phyloP scores from a whole-genome alignment of 1,140 invertebrate species.

The Lasaia peninsularis region DNA sequence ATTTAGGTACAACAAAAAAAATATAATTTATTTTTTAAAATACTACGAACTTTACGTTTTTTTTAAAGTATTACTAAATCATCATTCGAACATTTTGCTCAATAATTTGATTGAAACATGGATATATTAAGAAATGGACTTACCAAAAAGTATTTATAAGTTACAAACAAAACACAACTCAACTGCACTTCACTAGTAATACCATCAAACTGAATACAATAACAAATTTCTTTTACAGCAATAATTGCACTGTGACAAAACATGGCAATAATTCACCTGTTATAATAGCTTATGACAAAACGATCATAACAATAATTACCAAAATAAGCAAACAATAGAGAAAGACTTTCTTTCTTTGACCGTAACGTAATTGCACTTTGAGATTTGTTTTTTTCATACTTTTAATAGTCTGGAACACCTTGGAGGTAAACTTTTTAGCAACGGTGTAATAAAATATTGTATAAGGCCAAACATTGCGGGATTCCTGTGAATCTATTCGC shows the following conservation, averaged over 20 bases:
- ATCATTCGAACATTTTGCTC: too few relatives aligned
- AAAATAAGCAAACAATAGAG: slow-evolving; percentile 46
- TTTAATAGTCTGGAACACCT: slow-evolving; percentile 58
- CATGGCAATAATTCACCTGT: slow-evolving; percentile 54
- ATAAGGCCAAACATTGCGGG: slow-evolving; percentile 73
- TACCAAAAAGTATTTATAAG: too few relatives aligned
- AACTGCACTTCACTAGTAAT: slow-evolving; percentile 1
- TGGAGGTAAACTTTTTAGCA: slow-evolving; percentile 68
- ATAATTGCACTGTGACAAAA: slow-evolving; percentile 17
- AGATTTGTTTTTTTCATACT: slow-evolving; percentile 56
- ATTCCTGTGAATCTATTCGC: slow-evolving; percentile 51
- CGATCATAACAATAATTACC: slow-evolving; percentile 59
- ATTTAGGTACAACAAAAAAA: too few relatives aligned
- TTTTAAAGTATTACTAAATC: too few relatives aligned
- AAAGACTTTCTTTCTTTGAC: slow-evolving; percentile 69
- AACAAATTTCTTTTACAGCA: slow-evolving; percentile 23
- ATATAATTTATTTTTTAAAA: too few relatives aligned
- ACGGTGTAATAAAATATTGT: slow-evolving; percentile 64
- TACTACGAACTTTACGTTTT: too few relatives aligned
- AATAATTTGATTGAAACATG: not conserved
- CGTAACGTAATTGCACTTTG: slow-evolving; percentile 55
- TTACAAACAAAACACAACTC: not conserved
- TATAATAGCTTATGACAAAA: slow-evolving; percentile 48
- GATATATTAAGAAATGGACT: not conserved
- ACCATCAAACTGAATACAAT: slow-evolving; percentile 16